Conservation (phyloP, 2,888 invertebrate genomes). For the Monoplex corrugatus region DNA sequence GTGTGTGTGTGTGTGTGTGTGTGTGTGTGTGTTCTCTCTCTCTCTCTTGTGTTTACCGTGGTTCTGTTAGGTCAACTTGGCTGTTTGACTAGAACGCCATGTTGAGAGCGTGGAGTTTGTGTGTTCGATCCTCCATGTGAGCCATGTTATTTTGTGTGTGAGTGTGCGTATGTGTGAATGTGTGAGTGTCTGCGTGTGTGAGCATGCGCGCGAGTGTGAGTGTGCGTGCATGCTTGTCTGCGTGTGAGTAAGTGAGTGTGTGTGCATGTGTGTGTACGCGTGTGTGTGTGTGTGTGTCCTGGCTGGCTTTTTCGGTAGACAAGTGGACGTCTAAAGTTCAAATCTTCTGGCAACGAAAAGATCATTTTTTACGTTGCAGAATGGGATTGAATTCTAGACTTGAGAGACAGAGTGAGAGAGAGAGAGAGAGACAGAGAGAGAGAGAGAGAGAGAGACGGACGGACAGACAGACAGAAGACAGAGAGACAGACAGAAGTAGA, state of each 20-base stretch:
- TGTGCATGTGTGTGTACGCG: background rate
- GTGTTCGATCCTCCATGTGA: too few species aligned
- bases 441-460: background rate
- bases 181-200: background rate
- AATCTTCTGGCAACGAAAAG: background rate
- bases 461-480: background rate
- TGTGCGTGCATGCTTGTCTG: background rate
- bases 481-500: conserved; percentile 3
- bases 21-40: background rate
- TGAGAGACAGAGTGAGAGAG: background rate
- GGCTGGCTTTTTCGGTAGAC: background rate
- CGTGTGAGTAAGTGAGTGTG: background rate
- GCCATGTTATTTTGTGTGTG: too few species aligned
- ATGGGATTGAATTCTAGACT: background rate
- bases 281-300: background rate
- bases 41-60: too few species aligned
- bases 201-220: background rate
- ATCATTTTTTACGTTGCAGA: background rate
- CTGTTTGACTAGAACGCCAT: too few species aligned
- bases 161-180: background rate
- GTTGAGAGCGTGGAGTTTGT: too few species aligned
- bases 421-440: background rate
- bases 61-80: too few species aligned
- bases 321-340: background rate
- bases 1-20: conserved; percentile 33